Conservation (phyloP, 2,113 vertebrate genomes). For the Entelurus aequoreus region DNA sequence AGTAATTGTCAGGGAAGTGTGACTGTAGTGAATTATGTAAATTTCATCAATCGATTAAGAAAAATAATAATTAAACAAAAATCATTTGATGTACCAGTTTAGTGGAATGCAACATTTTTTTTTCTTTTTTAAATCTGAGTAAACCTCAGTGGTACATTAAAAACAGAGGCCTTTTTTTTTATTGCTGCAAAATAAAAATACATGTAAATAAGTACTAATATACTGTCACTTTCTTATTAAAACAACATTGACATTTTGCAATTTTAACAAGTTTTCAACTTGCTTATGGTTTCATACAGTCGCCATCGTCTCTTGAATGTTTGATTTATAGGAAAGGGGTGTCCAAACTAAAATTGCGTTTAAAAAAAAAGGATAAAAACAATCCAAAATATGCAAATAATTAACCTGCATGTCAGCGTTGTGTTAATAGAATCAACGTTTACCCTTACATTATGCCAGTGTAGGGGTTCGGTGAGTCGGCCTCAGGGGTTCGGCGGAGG, state of each 20-base stretch:
- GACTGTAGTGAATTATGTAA: not conserved
- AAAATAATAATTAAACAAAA: not conserved
- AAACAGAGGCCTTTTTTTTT: constrained; percentile 4
- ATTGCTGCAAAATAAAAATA: constrained; percentile 8
- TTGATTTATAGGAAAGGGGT: not conserved
- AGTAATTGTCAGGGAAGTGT: constrained; percentile 10
- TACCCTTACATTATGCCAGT: too few species aligned
- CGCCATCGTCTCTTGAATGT: not conserved
- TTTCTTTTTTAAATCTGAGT: not conserved
- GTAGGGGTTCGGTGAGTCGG: too few species aligned
- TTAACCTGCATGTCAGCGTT: too few species aligned
- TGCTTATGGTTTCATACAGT: not conserved
- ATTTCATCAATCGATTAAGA: constrained; percentile 6
- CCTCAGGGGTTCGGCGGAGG: too few species aligned
- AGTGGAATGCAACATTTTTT: constrained; percentile 11
- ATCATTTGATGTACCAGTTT: constrained; percentile 7
- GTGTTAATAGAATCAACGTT: too few species aligned
- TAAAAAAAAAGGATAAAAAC: too few species aligned
- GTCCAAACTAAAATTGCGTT: too few species aligned
- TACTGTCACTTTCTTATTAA: not conserved
- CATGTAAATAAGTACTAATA: not conserved
- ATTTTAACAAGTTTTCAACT: not conserved
- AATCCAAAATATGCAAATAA: too few species aligned
- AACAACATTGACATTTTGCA: not conserved
- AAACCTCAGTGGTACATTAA: not conserved